These are phyloP conservation scores for Drosophila albomicans DNA, from an alignment of 1,140 invertebrate genomes.

Conservation along the genomic window DNA sequence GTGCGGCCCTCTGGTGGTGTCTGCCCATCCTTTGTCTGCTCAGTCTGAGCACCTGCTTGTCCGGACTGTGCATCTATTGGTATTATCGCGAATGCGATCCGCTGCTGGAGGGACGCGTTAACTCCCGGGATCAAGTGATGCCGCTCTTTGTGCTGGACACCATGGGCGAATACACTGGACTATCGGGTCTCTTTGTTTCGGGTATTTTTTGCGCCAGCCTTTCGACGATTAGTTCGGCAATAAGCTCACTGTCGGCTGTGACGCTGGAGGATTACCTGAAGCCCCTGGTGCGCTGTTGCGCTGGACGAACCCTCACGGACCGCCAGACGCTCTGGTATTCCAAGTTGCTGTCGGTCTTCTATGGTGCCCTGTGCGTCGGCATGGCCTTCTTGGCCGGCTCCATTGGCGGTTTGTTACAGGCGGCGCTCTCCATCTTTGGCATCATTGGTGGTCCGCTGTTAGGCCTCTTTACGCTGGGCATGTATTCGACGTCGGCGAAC, in stretches of 20 bases:
- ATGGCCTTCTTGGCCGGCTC: slow-evolving; percentile 90
- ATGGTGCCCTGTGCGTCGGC: slow-evolving; percentile 89
- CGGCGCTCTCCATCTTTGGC: slow-evolving; percentile 91
- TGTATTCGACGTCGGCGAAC: slow-evolving; percentile 89
- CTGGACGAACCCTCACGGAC: slow-evolving; percentile 59
- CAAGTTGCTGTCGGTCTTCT: slow-evolving; percentile 89
- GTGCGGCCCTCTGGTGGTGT: slow-evolving; percentile 88
- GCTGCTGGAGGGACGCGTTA: slow-evolving; percentile 86
- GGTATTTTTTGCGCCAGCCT: slow-evolving; percentile 94
- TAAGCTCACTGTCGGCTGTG: slow-evolving; percentile 94
- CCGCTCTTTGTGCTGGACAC: slow-evolving; percentile 92
- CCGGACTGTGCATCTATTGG: slow-evolving; percentile 92
- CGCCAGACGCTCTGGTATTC: slow-evolving; percentile 84
- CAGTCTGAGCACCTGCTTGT: slow-evolving; percentile 90
- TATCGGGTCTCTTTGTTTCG: slow-evolving; percentile 93
- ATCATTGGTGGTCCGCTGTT: slow-evolving; percentile 92
- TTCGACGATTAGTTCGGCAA: slow-evolving; percentile 92
- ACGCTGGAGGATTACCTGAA: slow-evolving; percentile 93
- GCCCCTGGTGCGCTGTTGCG: slow-evolving; percentile 78
- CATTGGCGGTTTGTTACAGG: slow-evolving; percentile 90
- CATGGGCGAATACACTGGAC: slow-evolving; percentile 88
- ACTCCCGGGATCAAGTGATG: slow-evolving; percentile 87
- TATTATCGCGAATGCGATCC: slow-evolving; percentile 92
- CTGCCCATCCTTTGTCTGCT: slow-evolving; percentile 90
- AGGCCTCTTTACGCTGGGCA: slow-evolving; percentile 92